Evolutionary conservation across 2,888 invertebrate species (phyloP).

Genomic region (Elysia crispata): DNA sequence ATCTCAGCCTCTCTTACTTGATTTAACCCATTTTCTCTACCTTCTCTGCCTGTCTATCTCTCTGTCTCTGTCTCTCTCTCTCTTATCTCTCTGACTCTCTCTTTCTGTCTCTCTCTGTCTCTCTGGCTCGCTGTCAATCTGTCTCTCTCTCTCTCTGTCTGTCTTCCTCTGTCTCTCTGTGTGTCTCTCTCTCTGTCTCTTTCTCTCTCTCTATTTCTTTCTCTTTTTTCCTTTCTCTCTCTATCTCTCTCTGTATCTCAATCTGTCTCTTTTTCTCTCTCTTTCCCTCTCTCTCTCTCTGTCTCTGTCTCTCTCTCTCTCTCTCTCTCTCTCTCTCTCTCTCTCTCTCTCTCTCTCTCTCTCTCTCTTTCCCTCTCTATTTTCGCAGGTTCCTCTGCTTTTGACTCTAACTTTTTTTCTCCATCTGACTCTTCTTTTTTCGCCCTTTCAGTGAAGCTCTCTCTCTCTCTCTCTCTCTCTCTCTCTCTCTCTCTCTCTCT

Average conservation of each 20-base stretch:
- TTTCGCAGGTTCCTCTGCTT: neutral
- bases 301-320: constrained; percentile 1
- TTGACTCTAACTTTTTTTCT: neutral
- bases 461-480: too few species aligned
- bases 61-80: too few species aligned
- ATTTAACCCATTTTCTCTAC: too few species aligned
- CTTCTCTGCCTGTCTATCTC: too few species aligned
- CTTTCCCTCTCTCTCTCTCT: neutral
- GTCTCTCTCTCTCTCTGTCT: too few species aligned
- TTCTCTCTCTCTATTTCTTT: too few species aligned
- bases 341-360: neutral
- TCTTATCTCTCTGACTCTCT: too few species aligned
- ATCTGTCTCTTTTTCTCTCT: neutral
- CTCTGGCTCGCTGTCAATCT: too few species aligned
- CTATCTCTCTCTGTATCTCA: neutral
- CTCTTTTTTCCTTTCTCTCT: neutral
- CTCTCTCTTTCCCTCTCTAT: neutral
- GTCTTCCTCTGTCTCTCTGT: too few species aligned
- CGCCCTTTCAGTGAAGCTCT: neutral
- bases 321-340: constrained; percentile 14
- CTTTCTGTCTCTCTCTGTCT: too few species aligned
- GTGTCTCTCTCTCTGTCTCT: too few species aligned
- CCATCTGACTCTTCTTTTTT: neutral
- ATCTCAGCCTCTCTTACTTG: too few species aligned
- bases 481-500: neutral